Base-by-base conservation (phyloP, 2,888 invertebrate species). In the Crepidodera aurea region DNA sequence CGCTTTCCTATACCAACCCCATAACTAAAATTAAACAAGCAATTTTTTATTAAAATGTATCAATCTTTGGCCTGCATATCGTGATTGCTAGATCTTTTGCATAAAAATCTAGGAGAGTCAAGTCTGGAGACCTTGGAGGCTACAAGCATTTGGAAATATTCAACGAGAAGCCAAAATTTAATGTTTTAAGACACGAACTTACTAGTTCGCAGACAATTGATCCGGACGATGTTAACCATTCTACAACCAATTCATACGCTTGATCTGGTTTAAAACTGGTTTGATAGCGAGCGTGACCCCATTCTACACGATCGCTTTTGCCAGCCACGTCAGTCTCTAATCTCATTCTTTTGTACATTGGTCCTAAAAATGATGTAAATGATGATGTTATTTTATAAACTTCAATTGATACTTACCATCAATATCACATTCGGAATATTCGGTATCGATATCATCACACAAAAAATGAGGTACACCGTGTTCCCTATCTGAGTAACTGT, bases 181-280 rank as follows among this genome's bases (percentile, higher is more conserved):
- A n/a, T n/a, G n/a, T n/a, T n/a, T n/a, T n/a, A n/a, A n/a, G n/a
- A n/a, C n/a, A 25, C 16, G 1, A 13, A 65, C 78, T 82, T 80
- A 92, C 94, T 84, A 95, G 84, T 81, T 98, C 98, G 40, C 93
- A 91, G 13, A 98, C 92, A 67, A 97, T 93, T 57, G 94, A 92
- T 8, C 98, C 98, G 15, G 97, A 97, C 1, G 97, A 94, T 56
- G 96, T 94, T 44, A 97, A 89, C 99, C 99, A 99, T 79, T 98
- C 95, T 22, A 97, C 90, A 69, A 93, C 92, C 77, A 99, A 86
- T 83, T 98, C 98, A 82, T 93, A 98, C 1, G 97, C 95, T 80
- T 93, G 92, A 78, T 92, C 91, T 0, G 95, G 92, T 60, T 91
- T 87, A 85, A 93, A 96, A 51, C 91, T 87, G 22, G 93, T 91